Evolutionary conservation across 2,888 invertebrate genomes (phyloP).

Genomic region (Adineta ricciae): DNA sequence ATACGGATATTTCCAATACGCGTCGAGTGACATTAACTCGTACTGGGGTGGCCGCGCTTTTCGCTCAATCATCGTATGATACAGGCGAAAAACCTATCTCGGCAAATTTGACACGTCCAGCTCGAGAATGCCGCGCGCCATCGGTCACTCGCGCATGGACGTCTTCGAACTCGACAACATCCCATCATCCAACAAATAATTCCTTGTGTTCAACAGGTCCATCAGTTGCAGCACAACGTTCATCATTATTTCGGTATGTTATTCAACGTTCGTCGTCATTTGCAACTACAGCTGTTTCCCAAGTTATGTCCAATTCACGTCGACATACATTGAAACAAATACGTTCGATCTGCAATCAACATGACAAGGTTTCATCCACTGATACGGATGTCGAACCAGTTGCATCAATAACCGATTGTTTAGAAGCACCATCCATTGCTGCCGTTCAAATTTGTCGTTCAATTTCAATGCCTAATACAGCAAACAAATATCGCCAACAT

Average conservation of each 20-base stretch:
- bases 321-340: neutral
- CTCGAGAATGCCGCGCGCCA: neutral
- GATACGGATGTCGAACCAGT: neutral
- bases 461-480: neutral
- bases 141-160: neutral
- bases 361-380: neutral
- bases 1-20: neutral
- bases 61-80: neutral
- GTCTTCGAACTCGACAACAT: neutral
- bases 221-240: neutral
- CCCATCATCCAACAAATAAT: neutral
- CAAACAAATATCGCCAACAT: neutral
- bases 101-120: neutral
- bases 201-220: neutral
- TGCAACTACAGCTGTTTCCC: neutral
- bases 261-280: neutral
- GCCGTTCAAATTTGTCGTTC: constrained; percentile 11
- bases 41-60: neutral
- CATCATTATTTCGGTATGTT: neutral
- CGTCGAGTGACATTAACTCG: neutral
- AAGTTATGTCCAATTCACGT: neutral
- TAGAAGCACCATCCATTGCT: constrained; percentile 1
- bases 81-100: neutral
- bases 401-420: constrained; percentile 9
- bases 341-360: neutral